Conservation (phyloP, 2,113 vertebrate species). For the Austrofundulus limnaeus region DNA sequence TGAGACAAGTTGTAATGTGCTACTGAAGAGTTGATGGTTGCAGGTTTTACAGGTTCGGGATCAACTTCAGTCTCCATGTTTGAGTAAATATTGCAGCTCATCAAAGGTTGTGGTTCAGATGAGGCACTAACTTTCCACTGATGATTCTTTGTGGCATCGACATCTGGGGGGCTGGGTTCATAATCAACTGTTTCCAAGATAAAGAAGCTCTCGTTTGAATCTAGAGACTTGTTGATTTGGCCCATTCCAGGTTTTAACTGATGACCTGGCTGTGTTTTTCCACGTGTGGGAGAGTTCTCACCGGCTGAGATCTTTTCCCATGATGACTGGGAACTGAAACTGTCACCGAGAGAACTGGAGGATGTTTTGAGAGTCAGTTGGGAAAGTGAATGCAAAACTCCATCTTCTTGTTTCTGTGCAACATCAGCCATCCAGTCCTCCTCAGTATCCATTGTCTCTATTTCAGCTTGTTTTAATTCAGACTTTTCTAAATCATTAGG, state of each 20-base stretch:
- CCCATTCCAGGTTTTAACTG: slow-evolving; percentile 16
- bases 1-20: neutral
- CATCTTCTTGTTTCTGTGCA: neutral
- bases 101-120: neutral
- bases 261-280: slow-evolving; percentile 12
- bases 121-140: neutral
- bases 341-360: slow-evolving; percentile 60
- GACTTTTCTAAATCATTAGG: slow-evolving; percentile 22
- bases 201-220: slow-evolving; percentile 45
- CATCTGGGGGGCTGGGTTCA: slow-evolving; percentile 12
- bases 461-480: slow-evolving; percentile 44
- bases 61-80: neutral
- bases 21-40: neutral
- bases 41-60: slow-evolving; percentile 8
- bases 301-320: slow-evolving; percentile 73
- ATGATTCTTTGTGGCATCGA: neutral
- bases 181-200: slow-evolving; percentile 36
- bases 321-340: slow-evolving; percentile 71
- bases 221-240: slow-evolving; percentile 14
- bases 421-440: neutral
- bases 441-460: slow-evolving; percentile 38
- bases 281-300: neutral
- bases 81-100: slow-evolving; percentile 9
- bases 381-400: slow-evolving; percentile 36
- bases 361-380: slow-evolving; percentile 35